These are phyloP conservation scores for Fragum sueziense DNA, from an alignment of 2,888 invertebrate genomes.

Conservation along the genomic window DNA sequence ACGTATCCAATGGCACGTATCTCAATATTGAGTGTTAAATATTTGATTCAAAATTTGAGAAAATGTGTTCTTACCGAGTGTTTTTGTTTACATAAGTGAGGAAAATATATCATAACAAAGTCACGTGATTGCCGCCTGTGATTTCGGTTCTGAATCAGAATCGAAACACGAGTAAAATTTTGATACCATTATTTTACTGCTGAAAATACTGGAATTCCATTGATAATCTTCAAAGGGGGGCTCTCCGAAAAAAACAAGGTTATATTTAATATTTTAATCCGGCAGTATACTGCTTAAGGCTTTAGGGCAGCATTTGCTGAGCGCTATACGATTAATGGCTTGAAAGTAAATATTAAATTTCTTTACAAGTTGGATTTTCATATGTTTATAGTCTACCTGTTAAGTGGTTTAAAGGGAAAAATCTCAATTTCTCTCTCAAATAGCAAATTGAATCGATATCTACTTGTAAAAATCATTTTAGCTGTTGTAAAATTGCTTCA, in stretches of 20 bases:
- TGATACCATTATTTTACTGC: neutral
- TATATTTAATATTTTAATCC: slow-evolving; percentile 10
- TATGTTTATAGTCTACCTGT: neutral
- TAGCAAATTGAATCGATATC: neutral
- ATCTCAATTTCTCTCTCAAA: neutral
- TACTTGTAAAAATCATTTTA: too few species aligned
- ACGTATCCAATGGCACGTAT: too few species aligned
- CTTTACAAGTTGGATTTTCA: neutral
- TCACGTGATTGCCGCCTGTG: too few species aligned
- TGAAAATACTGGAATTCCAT: slow-evolving; percentile 7
- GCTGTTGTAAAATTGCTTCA: too few species aligned
- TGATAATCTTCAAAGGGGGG: slow-evolving; percentile 4
- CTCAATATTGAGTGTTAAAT: too few species aligned
- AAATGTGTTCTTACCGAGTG: too few species aligned
- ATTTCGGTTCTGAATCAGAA: too few species aligned
- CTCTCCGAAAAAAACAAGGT: slow-evolving; percentile 1
- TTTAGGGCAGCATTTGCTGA: neutral
- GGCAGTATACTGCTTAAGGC: neutral
- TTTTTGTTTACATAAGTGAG: too few species aligned
- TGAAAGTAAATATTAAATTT: neutral
- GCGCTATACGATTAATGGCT: neutral
- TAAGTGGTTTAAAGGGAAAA: neutral
- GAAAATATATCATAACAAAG: too few species aligned
- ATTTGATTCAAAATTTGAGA: too few species aligned
- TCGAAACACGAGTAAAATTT: too few species aligned